Conservation (phyloP, 2,888 invertebrate species). For the Epistrophella euchroma region DNA sequence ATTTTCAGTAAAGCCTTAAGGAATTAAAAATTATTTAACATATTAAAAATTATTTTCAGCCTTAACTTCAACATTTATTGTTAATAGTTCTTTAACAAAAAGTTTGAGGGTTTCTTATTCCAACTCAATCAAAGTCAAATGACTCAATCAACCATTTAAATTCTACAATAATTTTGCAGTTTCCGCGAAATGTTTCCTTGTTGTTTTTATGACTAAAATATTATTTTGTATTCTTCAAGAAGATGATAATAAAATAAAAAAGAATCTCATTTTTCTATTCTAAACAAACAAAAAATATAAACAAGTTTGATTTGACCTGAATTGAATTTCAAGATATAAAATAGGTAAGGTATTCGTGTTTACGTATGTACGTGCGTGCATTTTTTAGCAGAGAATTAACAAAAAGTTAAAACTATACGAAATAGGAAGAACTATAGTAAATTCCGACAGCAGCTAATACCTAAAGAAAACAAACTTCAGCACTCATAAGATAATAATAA, state of each 20-base stretch:
- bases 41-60: too few species aligned
- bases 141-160: not conserved
- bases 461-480: not conserved
- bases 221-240: not conserved
- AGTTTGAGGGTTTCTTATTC: too few species aligned
- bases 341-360: not conserved
- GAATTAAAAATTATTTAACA: too few species aligned
- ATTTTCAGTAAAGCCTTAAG: too few species aligned
- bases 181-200: not conserved
- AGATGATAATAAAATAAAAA: not conserved
- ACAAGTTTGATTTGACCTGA: slow-evolving; percentile 13
- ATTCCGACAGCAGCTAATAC: not conserved
- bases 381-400: not conserved
- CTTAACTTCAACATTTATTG: not conserved
- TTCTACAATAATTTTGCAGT: not conserved
- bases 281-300: not conserved
- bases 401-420: not conserved
- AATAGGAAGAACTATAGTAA: not conserved
- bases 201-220: not conserved
- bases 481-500: not conserved
- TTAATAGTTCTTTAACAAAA: not conserved
- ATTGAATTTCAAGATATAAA: slow-evolving; percentile 6
- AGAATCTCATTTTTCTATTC: not conserved
- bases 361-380: slow-evolving; percentile 12
- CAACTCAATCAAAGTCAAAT: not conserved